Base-by-base conservation (phyloP, 2,888 invertebrate genomes). In the Thymelicus sylvestris region DNA sequence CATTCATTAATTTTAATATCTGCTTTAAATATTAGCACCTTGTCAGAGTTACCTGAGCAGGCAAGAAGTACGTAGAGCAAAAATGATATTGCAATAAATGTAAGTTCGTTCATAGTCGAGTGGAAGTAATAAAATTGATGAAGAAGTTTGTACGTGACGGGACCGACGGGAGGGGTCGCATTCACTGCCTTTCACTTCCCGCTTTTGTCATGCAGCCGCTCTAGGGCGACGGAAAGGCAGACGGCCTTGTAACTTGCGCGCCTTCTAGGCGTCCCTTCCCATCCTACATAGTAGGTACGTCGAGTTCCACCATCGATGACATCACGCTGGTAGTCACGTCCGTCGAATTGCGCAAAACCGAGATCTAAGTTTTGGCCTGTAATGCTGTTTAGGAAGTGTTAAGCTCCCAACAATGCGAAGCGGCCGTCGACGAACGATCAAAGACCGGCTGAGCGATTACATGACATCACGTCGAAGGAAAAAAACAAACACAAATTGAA, bases 101-200 rank as follows among this genome's bases (percentile, higher is more conserved):
- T 15, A 15, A 38, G 2, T 10, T 3, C 41, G 60, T 7, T 15
- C 31, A n/a, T 19, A 63, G 44, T 69, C 19, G 48, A 38, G 10
- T 69, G 57, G 47, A 63, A 57, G 47, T 55, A 55, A 31, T 59
- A 59, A 72, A 64, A 73, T 75, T 73, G 75, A 74, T 74, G 76
- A 76, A 80, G 77, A 75, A 75, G 77, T 75, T 75, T 71, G 70
- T 69, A 72, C 76, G 77, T 80, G 83, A 84, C 86, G 82, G 83
- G 59, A 59, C n/a, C 84, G 83, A 81, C 83, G 86, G 84, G 86
- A 88, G 86, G 90, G 90, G 87, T 89, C 91, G 87, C 91, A 91
- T 92, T 93, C 92, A 89, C 92, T 88, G 89, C 93, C 93, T 93
- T 93, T 93, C 93, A 93, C 93, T 93, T 93, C 93, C 93, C 91